A percentile compares a stretch with the other conserved stretches of the same genome.
phyloP scores from a whole-genome alignment of 2,113 vertebrate species.

The Nestor notabilis region DNA sequence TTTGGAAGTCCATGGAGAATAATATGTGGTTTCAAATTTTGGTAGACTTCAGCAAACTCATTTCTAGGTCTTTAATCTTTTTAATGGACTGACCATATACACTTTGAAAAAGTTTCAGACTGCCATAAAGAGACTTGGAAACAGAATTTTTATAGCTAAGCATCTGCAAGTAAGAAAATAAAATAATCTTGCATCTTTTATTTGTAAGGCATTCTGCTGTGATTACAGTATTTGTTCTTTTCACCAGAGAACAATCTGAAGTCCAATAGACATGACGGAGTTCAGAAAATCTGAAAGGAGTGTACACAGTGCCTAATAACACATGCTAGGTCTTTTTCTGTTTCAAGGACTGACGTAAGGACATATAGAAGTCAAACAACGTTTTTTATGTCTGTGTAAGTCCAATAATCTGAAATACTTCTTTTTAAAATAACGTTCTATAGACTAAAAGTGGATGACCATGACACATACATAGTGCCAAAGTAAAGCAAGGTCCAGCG shows the following conservation, averaged over 20 bases:
- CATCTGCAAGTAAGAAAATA: background rate
- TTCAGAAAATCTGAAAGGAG: background rate
- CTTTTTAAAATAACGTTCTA: background rate
- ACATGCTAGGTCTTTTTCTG: background rate
- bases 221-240: background rate
- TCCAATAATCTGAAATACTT: background rate
- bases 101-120: background rate
- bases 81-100: background rate
- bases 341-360: background rate
- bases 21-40: background rate
- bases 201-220: background rate
- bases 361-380: background rate
- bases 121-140: background rate
- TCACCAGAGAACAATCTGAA: background rate
- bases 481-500: background rate
- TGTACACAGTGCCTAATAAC: background rate
- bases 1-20: background rate
- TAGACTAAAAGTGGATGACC: fast-evolving
- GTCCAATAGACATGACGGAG: background rate
- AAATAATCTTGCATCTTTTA: background rate
- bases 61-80: background rate
- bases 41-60: background rate
- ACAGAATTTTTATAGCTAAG: background rate
- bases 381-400: background rate
- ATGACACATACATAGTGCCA: fast-evolving